Evolutionary conservation across 2,797 vertebrate species (phyloP).

Genomic region (Todus mexicanus): DNA sequence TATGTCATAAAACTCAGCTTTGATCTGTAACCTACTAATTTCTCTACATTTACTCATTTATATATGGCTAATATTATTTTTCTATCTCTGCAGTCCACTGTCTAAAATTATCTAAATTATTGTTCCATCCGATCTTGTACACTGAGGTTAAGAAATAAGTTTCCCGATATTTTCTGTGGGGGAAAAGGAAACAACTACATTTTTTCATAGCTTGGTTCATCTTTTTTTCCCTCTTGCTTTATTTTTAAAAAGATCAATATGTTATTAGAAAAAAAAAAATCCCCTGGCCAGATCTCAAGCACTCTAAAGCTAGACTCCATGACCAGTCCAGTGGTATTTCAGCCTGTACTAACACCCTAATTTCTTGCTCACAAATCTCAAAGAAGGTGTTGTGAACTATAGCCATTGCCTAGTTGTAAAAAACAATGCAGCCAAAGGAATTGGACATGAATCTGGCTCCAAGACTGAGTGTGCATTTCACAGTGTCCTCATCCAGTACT

Average conservation of each 20-base stretch:
- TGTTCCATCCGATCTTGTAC: not conserved
- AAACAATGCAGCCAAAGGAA: not conserved
- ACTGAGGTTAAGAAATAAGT: not conserved
- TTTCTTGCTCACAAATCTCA: not conserved
- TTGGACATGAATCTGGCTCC: not conserved
- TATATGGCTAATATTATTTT: not conserved
- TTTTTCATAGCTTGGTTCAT: not conserved
- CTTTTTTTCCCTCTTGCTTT: fast-evolving
- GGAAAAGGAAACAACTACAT: not conserved
- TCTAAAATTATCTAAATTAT: not conserved
- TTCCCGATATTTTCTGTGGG: not conserved
- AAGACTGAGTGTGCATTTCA: not conserved
- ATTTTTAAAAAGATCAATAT: not conserved
- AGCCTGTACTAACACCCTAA: not conserved
- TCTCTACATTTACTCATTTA: not conserved
- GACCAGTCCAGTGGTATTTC: not conserved
- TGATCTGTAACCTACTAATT: not conserved
- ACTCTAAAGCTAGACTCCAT: not conserved
- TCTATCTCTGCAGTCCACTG: not conserved
- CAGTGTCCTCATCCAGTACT: not conserved
- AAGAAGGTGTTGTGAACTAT: not conserved
- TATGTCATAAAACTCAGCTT: not conserved
- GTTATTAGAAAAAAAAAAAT: not conserved
- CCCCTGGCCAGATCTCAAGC: not conserved
- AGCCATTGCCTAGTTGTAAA: not conserved